Conservation (phyloP, 2,888 invertebrate species). For the Tuberolachnus salignus region DNA sequence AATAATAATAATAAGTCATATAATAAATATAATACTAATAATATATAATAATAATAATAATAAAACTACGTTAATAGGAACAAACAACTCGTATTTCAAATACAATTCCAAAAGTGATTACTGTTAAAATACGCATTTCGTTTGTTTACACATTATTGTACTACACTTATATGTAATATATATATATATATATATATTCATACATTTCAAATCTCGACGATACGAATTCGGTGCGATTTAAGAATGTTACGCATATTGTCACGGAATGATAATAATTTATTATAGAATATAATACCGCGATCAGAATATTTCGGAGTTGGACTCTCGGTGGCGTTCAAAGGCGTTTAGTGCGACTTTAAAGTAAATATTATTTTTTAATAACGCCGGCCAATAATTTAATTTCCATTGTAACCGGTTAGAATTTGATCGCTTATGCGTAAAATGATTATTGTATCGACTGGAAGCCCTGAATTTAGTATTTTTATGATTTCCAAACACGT, state of each 20-base stretch:
- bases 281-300: neutral
- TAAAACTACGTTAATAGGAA: slow-evolving; percentile 43
- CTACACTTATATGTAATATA: slow-evolving; percentile 20
- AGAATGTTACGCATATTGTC: slow-evolving; percentile 27
- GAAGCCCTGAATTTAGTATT: slow-evolving; percentile 35
- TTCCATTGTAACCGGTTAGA: neutral
- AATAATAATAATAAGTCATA: slow-evolving; percentile 33
- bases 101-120: slow-evolving; percentile 51
- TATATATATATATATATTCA: slow-evolving; percentile 19
- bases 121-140: slow-evolving; percentile 39
- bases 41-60: slow-evolving; percentile 51
- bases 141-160: slow-evolving; percentile 40
- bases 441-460: slow-evolving; percentile 19
- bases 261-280: slow-evolving; percentile 5
- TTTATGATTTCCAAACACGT: neutral
- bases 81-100: slow-evolving; percentile 52
- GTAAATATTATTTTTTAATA: neutral
- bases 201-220: slow-evolving; percentile 42
- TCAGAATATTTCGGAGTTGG: slow-evolving; percentile 36
- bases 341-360: neutral
- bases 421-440: neutral
- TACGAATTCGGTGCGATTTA: slow-evolving; percentile 45
- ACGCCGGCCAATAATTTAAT: neutral
- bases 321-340: neutral
- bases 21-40: slow-evolving; percentile 30